phyloP scores from a whole-genome alignment of 2,113 vertebrate genomes.

The Camelus dromedarius region DNA sequence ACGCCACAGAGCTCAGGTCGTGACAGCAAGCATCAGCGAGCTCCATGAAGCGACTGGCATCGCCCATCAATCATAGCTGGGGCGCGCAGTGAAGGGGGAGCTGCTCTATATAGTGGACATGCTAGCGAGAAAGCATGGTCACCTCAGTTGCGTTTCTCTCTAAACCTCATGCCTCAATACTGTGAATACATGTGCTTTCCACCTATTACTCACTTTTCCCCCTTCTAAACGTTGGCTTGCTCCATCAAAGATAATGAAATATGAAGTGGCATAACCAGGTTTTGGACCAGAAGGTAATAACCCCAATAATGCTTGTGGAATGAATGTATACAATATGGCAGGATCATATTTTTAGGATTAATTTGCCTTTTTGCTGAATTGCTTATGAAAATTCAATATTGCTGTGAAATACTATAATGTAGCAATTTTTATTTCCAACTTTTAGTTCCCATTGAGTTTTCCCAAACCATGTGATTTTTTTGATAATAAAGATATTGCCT shows the following conservation, averaged over 20 bases:
- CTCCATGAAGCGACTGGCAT: constrained; percentile 70
- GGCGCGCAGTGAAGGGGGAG: constrained; percentile 22
- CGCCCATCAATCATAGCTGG: constrained; percentile 74
- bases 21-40: constrained; percentile 48
- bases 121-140: constrained; percentile 66
- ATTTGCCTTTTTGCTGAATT: background rate
- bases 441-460: background rate
- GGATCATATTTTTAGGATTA: background rate
- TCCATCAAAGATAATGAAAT: constrained; percentile 13
- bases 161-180: constrained; percentile 66
- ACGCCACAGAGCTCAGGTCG: background rate
- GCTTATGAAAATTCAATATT: background rate
- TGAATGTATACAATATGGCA: background rate
- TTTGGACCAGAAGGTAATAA: background rate
- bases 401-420: background rate
- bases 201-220: constrained; percentile 58
- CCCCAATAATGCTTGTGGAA: background rate
- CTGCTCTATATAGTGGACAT: constrained; percentile 51
- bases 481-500: background rate
- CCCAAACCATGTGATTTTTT: background rate
- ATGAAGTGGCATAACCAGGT: constrained; percentile 22
- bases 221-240: background rate
- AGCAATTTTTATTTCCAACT: background rate
- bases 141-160: constrained; percentile 38
- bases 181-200: constrained; percentile 55